A percentile compares a stretch with the other conserved stretches of the same genome.
Conservation (phyloP, 2,113 vertebrate species). For the Shinisaurus crocodilurus region DNA sequence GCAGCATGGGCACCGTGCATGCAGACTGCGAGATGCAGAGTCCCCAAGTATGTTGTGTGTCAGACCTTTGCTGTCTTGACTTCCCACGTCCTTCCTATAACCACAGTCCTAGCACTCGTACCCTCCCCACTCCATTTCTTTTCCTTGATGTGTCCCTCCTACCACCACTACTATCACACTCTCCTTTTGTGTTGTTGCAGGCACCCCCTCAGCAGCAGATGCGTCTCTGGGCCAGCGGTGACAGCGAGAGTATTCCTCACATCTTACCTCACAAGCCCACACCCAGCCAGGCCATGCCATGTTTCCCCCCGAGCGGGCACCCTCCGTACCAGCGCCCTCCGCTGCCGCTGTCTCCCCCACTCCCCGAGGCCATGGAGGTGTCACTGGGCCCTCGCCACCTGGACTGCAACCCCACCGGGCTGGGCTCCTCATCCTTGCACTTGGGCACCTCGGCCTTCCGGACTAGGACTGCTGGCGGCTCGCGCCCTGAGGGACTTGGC, state of each 20-base stretch:
- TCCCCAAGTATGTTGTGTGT: conserved; percentile 75
- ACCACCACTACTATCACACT: background rate
- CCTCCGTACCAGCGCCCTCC: conserved; percentile 73
- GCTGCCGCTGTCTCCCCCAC: conserved; percentile 77
- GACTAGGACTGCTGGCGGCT: conserved; percentile 87
- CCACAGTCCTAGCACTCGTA: background rate
- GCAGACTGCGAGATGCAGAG: conserved; percentile 96
- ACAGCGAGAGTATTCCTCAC: conserved; percentile 81
- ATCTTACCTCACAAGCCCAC: conserved; percentile 91
- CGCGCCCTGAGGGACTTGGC: conserved; percentile 61
- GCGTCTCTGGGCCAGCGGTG: conserved; percentile 81
- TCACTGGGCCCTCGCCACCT: conserved; percentile 83
- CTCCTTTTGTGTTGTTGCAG: conserved; percentile 62
- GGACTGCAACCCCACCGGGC: conserved; percentile 80
- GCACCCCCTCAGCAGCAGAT: conserved; percentile 88
- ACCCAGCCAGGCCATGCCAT: conserved; percentile 83
- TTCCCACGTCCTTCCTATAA: background rate
- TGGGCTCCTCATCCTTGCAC: conserved; percentile 85
- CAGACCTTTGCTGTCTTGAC: background rate
- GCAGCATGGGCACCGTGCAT: conserved; percentile 88
- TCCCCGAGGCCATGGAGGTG: conserved; percentile 88
- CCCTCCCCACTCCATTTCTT: background rate
- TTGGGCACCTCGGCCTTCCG: conserved; percentile 92
- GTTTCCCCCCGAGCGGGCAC: conserved; percentile 82
- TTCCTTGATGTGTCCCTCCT: no score